Conservation (phyloP, 2,113 vertebrate species). For the Brachypteracias leptosomus region DNA sequence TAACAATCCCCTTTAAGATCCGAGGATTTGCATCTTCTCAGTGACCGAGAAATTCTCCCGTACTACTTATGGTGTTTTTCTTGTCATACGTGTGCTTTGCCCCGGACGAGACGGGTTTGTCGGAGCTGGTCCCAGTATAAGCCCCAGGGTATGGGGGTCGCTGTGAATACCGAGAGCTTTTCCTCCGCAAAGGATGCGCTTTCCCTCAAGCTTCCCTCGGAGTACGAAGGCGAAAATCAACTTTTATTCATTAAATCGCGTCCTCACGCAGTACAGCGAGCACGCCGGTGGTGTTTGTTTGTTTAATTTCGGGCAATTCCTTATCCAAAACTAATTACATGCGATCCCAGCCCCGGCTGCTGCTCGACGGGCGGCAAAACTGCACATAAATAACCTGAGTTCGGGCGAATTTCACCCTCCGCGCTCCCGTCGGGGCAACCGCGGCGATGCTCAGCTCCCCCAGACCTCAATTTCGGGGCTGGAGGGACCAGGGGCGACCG, state of each 20-base stretch:
- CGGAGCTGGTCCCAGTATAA: background rate
- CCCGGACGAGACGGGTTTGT: background rate
- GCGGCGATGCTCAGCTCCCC: background rate
- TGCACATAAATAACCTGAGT: background rate
- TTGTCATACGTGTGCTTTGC: background rate
- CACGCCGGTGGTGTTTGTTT: background rate
- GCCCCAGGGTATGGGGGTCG: background rate
- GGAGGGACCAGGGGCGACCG: background rate
- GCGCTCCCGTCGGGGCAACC: background rate
- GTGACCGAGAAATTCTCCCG: background rate
- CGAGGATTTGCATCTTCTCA: background rate
- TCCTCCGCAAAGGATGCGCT: background rate
- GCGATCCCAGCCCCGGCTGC: background rate
- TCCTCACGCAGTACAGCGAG: background rate
- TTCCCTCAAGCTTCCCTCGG: background rate
- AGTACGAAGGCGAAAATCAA: background rate
- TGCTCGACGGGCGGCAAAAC: background rate
- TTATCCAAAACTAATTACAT: background rate
- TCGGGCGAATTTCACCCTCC: background rate
- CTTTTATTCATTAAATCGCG: background rate
- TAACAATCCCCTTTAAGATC: background rate
- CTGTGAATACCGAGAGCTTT: background rate
- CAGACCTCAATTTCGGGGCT: background rate
- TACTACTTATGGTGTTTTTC: background rate
- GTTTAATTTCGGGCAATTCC: conserved; percentile 12